Base-by-base conservation (phyloP, 2,888 invertebrate species). In the Morinoia aosen region DNA sequence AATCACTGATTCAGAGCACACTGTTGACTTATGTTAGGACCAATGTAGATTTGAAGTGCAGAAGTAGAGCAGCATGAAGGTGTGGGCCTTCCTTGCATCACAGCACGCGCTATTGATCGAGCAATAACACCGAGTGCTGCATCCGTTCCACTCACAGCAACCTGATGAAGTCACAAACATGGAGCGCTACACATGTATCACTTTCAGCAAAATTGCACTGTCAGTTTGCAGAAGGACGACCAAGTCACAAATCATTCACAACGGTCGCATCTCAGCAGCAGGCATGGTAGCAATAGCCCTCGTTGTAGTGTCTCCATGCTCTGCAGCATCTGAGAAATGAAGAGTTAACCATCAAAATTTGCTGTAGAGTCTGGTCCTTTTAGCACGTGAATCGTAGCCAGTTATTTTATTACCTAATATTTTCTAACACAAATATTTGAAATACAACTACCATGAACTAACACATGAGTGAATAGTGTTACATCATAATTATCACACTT, bases 51-150 rank as follows among this genome's bases (percentile, higher is more conserved):
- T 76, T 76, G 76, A 76, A 33, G 76, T 76, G 8, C 33, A 76
- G 76, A 76, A 76, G 33, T 76, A 33, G 25, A 76, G 33, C 76
- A 25, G 76, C 76, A 76, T 33, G 76, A 76, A 76, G 76, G 76
- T 33, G 25, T 25, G 33, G 25, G 25, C 10, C 48, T 8, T 16
- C 76, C 76, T 25, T 76, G 33, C 76, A 76, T 76, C 76, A 76
- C 76, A 33, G 76, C 76, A 76, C 10, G 76, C 76, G 76, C 76
- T 76, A 76, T 76, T 76, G 33, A 33, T 33, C 25, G 33, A 33
- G 76, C 33, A 76, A 76, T 76, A 76, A 33, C 76, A 76, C 76
- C 76, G 76, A 76, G 76, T 76, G 76, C 76, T 76, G 76, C 76
- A 76, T 76, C 33, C 76, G 33, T 33, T 76, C 25, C 76, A 76